Evolutionary conservation across 64 coral and sea anemone species (phyloP).

Genomic region (Stylophora pistillata): DNA sequence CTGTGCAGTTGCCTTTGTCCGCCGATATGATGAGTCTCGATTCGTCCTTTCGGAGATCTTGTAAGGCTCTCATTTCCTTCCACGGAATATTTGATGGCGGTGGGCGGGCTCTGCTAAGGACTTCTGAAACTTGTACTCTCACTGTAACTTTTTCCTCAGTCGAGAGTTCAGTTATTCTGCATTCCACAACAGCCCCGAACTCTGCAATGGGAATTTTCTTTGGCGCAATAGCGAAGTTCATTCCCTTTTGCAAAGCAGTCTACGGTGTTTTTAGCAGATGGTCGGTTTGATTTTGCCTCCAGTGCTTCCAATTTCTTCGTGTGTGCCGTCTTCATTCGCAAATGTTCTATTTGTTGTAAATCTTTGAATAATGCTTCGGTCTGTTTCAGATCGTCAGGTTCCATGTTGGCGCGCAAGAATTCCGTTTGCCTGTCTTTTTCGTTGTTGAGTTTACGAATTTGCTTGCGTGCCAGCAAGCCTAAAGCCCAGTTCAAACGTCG

Average conservation of each 20-base stretch:
- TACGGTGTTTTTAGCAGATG: not conserved
- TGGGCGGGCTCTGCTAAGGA: not conserved
- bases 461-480: no score
- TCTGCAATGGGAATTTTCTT: slow-evolving; percentile 25
- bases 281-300: no score
- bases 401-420: no score
- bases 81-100: not conserved
- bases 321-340: no score
- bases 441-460: no score
- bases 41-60: slow-evolving; percentile 26
- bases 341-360: no score
- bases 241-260: slow-evolving; percentile 15
- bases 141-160: not conserved
- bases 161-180: not conserved
- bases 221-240: slow-evolving; percentile 27
- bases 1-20: slow-evolving; percentile 17
- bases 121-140: not conserved
- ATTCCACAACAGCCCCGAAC: slow-evolving; percentile 20
- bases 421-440: no score
- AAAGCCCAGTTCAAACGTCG: no score
- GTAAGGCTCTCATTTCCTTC: not conserved
- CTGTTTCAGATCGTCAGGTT: no score
- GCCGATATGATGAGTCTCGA: slow-evolving; percentile 3
- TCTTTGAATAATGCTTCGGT: no score
- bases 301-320: no score